A percentile compares a stretch with the other conserved stretches of the same genome.
phyloP scores from a whole-genome alignment of 2,888 invertebrate species.

The Protophormia terraenovae region DNA sequence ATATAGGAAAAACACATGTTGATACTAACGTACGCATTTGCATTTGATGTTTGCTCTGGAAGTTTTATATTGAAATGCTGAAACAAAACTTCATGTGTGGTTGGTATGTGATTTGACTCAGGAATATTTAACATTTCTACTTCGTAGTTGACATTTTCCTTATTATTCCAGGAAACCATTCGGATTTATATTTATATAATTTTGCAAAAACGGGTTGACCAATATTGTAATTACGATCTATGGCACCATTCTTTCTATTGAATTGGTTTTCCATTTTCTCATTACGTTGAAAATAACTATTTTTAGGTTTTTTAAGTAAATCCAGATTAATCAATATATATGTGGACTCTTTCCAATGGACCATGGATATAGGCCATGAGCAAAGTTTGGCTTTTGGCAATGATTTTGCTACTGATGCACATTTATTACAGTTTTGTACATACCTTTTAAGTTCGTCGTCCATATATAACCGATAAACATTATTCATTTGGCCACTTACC shows the following conservation, averaged over 20 bases:
- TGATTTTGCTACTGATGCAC: conserved; percentile 21
- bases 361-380: no score
- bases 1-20: no score
- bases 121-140: conserved; percentile 13
- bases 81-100: background rate
- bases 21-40: no score
- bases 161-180: conserved; percentile 4
- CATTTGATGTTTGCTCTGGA: background rate
- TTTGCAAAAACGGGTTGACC: conserved; percentile 19
- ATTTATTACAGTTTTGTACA: conserved; percentile 25
- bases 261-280: background rate
- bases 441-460: conserved; percentile 2
- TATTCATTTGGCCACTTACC: conserved; percentile 44
- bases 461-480: conserved; percentile 12
- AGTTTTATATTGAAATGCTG: conserved; percentile 18
- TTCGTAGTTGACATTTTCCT: conserved; percentile 21
- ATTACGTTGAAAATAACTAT: background rate
- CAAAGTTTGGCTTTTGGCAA: conserved; percentile 20
- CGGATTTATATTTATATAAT: conserved; percentile 1
- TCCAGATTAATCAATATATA: conserved; percentile 37
- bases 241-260: background rate
- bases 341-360: conserved; percentile 37
- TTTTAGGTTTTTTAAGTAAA: conserved; percentile 10
- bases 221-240: background rate
- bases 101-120: conserved; percentile 30